Evolutionary conservation across 2,888 invertebrate genomes (phyloP).

Genomic region (Netelia virgata): DNA sequence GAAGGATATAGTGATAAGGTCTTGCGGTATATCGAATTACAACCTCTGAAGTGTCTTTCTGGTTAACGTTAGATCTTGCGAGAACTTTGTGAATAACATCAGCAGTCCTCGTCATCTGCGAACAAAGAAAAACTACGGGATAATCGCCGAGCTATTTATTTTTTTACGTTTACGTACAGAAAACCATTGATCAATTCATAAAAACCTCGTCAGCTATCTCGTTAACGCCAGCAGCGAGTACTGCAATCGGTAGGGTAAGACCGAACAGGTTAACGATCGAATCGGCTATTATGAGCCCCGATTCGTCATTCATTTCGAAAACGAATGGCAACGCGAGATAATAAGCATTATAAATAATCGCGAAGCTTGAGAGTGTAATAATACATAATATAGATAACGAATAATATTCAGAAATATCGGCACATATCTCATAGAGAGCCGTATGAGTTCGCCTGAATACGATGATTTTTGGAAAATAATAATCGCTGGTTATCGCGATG

Average conservation of each 20-base stretch:
- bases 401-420: slow-evolving; percentile 67
- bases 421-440: slow-evolving; percentile 65
- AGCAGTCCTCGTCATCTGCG: slow-evolving; percentile 48
- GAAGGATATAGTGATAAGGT: neutral
- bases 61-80: slow-evolving; percentile 29
- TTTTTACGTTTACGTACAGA: neutral
- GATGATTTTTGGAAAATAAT: slow-evolving; percentile 40
- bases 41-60: slow-evolving; percentile 52
- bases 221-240: slow-evolving; percentile 42
- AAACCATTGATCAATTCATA: neutral
- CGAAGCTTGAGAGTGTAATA: slow-evolving; percentile 40
- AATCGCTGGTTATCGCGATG: neutral
- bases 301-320: neutral
- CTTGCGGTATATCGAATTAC: neutral
- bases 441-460: slow-evolving; percentile 62
- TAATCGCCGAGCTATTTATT: neutral
- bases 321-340: slow-evolving; percentile 35
- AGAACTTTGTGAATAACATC: slow-evolving; percentile 52
- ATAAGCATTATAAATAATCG: slow-evolving; percentile 68
- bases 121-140: neutral
- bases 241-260: slow-evolving; percentile 39
- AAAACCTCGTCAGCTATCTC: slow-evolving; percentile 47
- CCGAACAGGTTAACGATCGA: slow-evolving; percentile 20
- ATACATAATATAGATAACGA: slow-evolving; percentile 64
- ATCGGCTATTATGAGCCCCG: neutral